Base-by-base conservation (phyloP, 2,888 invertebrate genomes). In the Meteorus colon region DNA sequence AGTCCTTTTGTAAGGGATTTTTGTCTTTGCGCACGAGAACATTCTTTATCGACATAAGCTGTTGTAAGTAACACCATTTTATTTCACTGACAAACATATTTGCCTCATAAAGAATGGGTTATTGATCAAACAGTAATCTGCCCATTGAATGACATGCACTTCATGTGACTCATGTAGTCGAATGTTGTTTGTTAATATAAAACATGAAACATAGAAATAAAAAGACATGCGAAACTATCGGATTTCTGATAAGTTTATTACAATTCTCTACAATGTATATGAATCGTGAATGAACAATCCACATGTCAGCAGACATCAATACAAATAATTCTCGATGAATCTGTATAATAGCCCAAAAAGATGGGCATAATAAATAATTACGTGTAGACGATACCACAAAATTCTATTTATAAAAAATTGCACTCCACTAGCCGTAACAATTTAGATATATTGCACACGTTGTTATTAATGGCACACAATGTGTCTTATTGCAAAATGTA, bases 51-150 rank as follows among this genome's bases (percentile, higher is more conserved):
- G 12, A 88, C 79, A 45, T 84, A 83, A 4, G 83, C 80, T 2
- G 82, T 74, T 16, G 86, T 88, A 79, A 88, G 81, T 82, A 82
- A 82, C n/a, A 86, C 87, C 88, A 88, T 88, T 67, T n/a, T 66
- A 19, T 12, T 10, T 2, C 8, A 55, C 34, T 66, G 14, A 19
- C 31, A 16, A n/a, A 41, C 65, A 71, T 34, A 29, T 14, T 29
- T 12, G 24, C 27, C 5, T 12, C 2, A 55, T 34, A 12, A 16
- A 37, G 24, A 34, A 1, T 29, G 19, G 41, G 14, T 19, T 71
- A 75, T 75, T 66, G 75, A 75, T 71, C 59, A 75, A 75, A 75
- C 75, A 63, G 48, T 29, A 29, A 60, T 24, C 45, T 67, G 12
- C 6, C 8, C 19, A 34, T 29, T 2, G 24, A 59, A 37, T 59